Evolutionary conservation across 1,140 invertebrate species (phyloP).

Genomic region (Amyelois transitella): DNA sequence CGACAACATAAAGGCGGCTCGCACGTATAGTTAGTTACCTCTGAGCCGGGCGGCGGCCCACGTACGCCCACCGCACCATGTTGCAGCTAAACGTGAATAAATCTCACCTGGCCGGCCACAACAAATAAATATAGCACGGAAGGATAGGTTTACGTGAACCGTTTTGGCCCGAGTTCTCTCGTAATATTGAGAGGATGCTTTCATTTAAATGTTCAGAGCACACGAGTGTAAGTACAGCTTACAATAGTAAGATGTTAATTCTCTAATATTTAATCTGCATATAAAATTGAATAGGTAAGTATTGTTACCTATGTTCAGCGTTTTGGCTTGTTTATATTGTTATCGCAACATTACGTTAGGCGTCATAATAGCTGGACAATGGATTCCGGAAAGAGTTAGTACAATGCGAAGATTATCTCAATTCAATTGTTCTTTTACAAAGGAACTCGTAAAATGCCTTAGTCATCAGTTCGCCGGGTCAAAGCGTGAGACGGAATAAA

Average conservation of each 20-base stretch:
- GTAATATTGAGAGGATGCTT: too few species aligned
- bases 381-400: not conserved
- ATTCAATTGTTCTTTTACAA: conserved; percentile 20
- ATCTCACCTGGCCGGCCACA: conserved; percentile 44
- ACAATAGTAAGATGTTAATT: too few species aligned
- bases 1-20: conserved; percentile 40
- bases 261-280: too few species aligned
- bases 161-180: too few species aligned
- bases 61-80: conserved; percentile 48
- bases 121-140: not conserved
- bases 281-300: too few species aligned
- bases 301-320: too few species aligned
- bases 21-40: conserved; percentile 20
- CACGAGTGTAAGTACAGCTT: too few species aligned
- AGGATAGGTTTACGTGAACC: too few species aligned
- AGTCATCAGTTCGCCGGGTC: not conserved
- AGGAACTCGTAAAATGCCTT: not conserved
- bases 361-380: not conserved
- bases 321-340: not conserved
- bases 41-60: conserved; percentile 37
- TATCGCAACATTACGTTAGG: not conserved
- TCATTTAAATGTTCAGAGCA: too few species aligned
- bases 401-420: conserved; percentile 16
- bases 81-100: conserved; percentile 45
- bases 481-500: not conserved